phyloP scores from a whole-genome alignment of 2,888 invertebrate species.

The Nycteola revayana region DNA sequence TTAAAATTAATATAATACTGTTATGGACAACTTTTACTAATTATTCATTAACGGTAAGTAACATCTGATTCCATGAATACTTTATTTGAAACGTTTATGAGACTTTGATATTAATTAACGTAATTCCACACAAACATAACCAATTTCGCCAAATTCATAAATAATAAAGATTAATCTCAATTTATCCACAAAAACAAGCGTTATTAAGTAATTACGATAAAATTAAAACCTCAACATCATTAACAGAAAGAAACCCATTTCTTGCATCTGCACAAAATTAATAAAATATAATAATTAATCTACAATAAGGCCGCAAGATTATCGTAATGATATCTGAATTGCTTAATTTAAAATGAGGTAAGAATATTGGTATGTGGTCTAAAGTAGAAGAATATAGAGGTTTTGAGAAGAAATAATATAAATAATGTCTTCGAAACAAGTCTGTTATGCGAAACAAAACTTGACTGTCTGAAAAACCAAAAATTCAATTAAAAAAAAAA shows the following conservation, averaged over 20 bases:
- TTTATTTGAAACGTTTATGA: no score
- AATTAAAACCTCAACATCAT: slow-evolving; percentile 18
- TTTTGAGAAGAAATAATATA: background rate
- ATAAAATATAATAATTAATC: slow-evolving; percentile 37
- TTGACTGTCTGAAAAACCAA: no score
- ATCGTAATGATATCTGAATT: slow-evolving; percentile 46
- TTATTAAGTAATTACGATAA: slow-evolving; percentile 14
- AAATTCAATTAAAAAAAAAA: no score
- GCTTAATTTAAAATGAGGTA: slow-evolving; percentile 43
- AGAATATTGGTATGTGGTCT: slow-evolving; percentile 17
- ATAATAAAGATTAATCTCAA: slow-evolving; percentile 8
- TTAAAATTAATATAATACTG: no score
- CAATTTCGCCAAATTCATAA: no score
- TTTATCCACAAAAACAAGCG: background rate
- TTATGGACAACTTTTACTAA: no score
- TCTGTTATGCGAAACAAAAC: no score
- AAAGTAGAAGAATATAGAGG: slow-evolving; percentile 20
- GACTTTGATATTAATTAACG: no score
- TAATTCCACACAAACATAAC: no score
- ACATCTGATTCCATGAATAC: no score
- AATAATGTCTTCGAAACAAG: no score
- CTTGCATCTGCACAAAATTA: slow-evolving; percentile 39
- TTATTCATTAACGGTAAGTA: no score
- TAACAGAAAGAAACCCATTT: slow-evolving; percentile 19
- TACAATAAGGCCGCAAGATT: slow-evolving; percentile 27